Evolutionary conservation across 2,797 vertebrate genomes (phyloP), one percentile per base, ranked within the genome.

Genomic region (Mus minutoides): DNA sequence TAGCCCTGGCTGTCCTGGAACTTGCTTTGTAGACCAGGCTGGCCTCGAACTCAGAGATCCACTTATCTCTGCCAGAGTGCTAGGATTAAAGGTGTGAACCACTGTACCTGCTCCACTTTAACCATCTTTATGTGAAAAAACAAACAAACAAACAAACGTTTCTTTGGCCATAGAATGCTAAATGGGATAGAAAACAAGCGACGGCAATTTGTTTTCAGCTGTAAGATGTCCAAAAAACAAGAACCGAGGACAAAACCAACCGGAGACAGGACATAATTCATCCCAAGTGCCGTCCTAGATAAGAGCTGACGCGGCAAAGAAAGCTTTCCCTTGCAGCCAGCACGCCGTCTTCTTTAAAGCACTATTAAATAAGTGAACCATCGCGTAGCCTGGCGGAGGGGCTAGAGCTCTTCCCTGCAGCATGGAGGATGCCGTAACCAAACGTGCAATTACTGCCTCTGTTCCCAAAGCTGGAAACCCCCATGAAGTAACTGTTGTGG

Each of bases 401-500:
- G 79, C 56, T 11, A 94, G 73, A 73, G 78, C 24, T 94, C 34
- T 95, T 82, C 83, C 40, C 54, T 22, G 84, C 22, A 9, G 22
- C 34, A 31, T 22, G 29, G n/a, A 34, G n/a, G 37, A 71, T 37
- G 54, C 22, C 60, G 24, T 31, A 94, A 83, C 46, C 19, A 73
- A 88, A 34, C 67, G n/a, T 78, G 96, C 49, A 71, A 17, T 79
- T 85, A 90, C 77, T 86, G 86, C 96, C 14, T 94, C 54, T 75
- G 62, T 54, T 94, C 67, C 58, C 64, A 83, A 96, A 67, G 40
- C 13, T 96, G 92, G 94, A 97, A 97, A 96, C 7, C 26, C 85
- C 71, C 91, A 88, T 19, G 26, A 95, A 96, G 58, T 88, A 95
- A 86, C 31, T 29, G 54, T 22, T 86, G 4, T 90, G 76, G n/a